Conservation (phyloP, 2,888 invertebrate genomes). For the Taphrorychus bicolor region DNA sequence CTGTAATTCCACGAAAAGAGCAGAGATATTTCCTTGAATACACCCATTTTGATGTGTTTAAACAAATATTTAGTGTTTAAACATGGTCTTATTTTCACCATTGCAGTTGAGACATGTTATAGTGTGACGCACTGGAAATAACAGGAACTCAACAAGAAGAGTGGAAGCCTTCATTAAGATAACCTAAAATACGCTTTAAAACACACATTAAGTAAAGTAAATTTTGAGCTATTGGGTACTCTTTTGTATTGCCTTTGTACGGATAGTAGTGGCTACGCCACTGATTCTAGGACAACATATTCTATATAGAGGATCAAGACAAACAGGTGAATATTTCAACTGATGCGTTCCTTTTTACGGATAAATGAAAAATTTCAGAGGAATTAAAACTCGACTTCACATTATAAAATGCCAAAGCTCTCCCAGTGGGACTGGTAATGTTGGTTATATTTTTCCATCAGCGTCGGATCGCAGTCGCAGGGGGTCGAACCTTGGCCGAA, state of each 20-base stretch:
- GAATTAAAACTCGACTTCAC: conserved; percentile 33
- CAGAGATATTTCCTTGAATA: too few species aligned
- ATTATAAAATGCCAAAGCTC: conserved; percentile 37
- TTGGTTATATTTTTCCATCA: conserved; percentile 56
- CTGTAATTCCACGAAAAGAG: too few species aligned
- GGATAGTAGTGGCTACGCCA: background rate
- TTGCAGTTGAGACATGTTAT: too few species aligned
- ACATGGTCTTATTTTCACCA: too few species aligned
- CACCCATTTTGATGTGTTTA: too few species aligned
- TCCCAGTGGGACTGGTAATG: conserved; percentile 39
- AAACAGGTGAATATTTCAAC: conserved; percentile 24
- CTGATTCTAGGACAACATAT: background rate
- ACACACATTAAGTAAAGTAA: conserved; percentile 36
- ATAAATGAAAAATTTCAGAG: conserved; percentile 32
- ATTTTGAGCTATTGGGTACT: conserved; percentile 25
- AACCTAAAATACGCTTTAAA: conserved; percentile 36
- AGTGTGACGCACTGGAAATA: too few species aligned
- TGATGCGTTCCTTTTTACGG: conserved; percentile 19
- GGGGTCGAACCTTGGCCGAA: conserved; percentile 47
- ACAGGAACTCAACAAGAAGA: too few species aligned
- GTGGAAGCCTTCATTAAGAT: conserved; percentile 34
- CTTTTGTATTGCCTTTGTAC: conserved; percentile 15
- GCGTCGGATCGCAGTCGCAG: conserved; percentile 51
- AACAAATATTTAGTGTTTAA: too few species aligned
- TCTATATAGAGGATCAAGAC: background rate